These are phyloP conservation scores for Heloderma charlesbogerti DNA, from an alignment of 2,113 vertebrate species.

Conservation along the genomic window DNA sequence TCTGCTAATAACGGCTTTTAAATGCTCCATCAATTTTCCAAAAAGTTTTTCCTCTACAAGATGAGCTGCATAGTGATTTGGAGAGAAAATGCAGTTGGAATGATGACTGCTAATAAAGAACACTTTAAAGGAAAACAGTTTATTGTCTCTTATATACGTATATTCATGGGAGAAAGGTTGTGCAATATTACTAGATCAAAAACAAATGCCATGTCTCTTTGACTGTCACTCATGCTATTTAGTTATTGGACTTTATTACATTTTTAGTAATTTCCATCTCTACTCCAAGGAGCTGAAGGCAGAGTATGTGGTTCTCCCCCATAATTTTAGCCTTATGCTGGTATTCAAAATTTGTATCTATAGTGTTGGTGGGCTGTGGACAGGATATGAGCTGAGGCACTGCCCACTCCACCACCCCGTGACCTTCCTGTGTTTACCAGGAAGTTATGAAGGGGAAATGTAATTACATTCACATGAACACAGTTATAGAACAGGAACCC, in stretches of 20 bases:
- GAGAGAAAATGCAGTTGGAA: conserved; percentile 36
- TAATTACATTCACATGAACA: too few relatives aligned
- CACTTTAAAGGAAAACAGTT: conserved; percentile 38
- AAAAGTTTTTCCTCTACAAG: conserved; percentile 28
- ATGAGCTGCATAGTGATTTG: conserved; percentile 18
- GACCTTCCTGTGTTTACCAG: too few relatives aligned
- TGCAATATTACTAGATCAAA: conserved; percentile 30
- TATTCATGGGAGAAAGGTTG: conserved; percentile 33
- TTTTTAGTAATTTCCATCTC: not conserved
- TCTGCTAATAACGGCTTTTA: conserved; percentile 20
- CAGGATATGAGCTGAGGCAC: too few relatives aligned
- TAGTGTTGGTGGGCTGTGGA: too few relatives aligned
- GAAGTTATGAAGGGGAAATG: too few relatives aligned
- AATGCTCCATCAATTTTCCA: conserved; percentile 37
- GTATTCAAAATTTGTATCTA: too few relatives aligned
- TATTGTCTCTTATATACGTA: conserved; percentile 32
- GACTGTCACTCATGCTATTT: conserved; percentile 34
- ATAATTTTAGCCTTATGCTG: not conserved
- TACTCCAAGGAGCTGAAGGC: not conserved
- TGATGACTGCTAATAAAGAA: conserved; percentile 36
- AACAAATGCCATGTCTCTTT: conserved; percentile 28
- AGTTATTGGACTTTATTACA: not conserved
- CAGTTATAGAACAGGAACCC: too few relatives aligned
- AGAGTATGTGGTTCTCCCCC: too few relatives aligned
- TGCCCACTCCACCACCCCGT: too few relatives aligned